A percentile compares a stretch with the other conserved stretches of the same genome.
These are phyloP conservation scores for Hirtodrosophila cameraria DNA, from an alignment of 2,888 invertebrate genomes.

Conservation along the genomic window DNA sequence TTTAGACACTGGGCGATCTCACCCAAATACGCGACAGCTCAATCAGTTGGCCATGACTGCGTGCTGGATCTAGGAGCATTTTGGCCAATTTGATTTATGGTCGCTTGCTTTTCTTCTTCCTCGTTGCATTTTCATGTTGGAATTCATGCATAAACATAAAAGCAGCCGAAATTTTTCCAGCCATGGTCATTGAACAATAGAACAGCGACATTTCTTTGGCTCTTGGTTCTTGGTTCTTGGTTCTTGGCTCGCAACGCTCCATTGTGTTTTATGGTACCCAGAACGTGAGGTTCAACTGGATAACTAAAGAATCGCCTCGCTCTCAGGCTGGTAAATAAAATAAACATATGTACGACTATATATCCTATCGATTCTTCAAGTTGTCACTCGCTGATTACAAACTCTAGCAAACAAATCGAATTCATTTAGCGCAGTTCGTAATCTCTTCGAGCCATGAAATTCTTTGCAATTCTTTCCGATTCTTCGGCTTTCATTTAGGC, in stretches of 20 bases:
- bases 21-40: constrained; percentile 78
- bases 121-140: constrained; percentile 75
- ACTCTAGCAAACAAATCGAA: constrained; percentile 51
- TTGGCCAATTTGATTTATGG: constrained; percentile 74
- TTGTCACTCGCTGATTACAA: constrained; percentile 54
- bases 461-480: constrained; percentile 30
- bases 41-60: constrained; percentile 77
- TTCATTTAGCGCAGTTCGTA: constrained; percentile 51
- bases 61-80: constrained; percentile 53
- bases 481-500: constrained; percentile 41
- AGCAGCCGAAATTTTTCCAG: constrained; percentile 69
- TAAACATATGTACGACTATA: constrained; percentile 19
- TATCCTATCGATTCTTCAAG: constrained; percentile 23
- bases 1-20: constrained; percentile 71
- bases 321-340: constrained; percentile 31
- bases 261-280: constrained; percentile 71
- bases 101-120: constrained; percentile 65
- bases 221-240: constrained; percentile 3
- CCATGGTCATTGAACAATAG: constrained; percentile 70
- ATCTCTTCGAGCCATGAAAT: constrained; percentile 42
- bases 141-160: constrained; percentile 77
- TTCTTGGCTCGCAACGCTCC: constrained; percentile 58
- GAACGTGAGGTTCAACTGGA: constrained; percentile 71
- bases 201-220: constrained; percentile 53
- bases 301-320: constrained; percentile 54